Evolutionary conservation across 2,113 vertebrate genomes (phyloP).

Genomic region (Chlorodrepanis virens): DNA sequence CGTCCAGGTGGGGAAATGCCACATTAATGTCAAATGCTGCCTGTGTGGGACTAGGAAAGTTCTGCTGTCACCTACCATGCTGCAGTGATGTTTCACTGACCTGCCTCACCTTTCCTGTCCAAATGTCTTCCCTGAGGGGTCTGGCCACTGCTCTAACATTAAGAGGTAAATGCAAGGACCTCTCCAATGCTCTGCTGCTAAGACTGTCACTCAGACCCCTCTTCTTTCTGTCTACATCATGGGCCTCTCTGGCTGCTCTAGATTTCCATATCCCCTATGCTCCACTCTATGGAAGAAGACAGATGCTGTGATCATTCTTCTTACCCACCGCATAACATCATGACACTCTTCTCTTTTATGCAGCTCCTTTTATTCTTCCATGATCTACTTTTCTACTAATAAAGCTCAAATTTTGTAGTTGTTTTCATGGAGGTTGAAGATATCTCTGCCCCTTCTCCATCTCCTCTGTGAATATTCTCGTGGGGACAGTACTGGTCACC

Average conservation of each 20-base stretch:
- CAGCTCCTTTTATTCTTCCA: background rate
- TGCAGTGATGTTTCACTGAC: background rate
- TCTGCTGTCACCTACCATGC: background rate
- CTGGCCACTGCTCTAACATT: background rate
- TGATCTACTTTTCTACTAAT: background rate
- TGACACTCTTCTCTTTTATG: background rate
- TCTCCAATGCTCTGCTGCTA: background rate
- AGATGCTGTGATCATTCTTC: background rate
- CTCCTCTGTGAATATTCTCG: accelerated
- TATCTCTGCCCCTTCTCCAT: background rate
- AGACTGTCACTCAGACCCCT: background rate
- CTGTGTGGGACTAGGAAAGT: background rate
- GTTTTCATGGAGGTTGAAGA: background rate
- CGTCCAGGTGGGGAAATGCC: accelerated
- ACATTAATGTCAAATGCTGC: background rate
- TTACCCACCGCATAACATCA: background rate
- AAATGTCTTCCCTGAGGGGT: background rate
- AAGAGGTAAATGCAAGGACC: background rate
- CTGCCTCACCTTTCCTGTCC: background rate
- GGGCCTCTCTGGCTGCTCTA: background rate
- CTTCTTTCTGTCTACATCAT: background rate
- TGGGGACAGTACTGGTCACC: background rate
- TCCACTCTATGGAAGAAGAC: background rate
- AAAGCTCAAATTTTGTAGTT: background rate
- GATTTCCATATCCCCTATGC: background rate